A percentile compares a stretch with the other conserved stretches of the same genome.
These are phyloP conservation scores for Sturmia bella DNA, from an alignment of 2,888 invertebrate species.

Conservation along the genomic window DNA sequence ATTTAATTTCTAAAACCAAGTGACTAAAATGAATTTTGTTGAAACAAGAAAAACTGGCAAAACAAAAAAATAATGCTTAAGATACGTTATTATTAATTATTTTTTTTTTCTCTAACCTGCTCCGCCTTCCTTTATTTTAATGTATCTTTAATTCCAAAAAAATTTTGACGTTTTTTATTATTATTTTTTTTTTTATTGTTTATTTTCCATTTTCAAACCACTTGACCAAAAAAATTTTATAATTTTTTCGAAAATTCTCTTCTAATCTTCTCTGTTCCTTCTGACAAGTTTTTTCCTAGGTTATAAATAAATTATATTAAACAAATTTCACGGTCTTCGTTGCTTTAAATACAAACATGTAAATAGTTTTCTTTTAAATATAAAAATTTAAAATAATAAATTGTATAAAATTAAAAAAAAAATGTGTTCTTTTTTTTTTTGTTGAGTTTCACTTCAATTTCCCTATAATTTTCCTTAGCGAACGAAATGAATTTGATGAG, in stretches of 20 bases:
- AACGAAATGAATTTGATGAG: too few relatives aligned
- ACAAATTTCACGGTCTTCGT: conserved; percentile 67
- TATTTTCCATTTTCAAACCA: conserved; percentile 10
- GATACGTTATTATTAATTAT: conserved; percentile 41
- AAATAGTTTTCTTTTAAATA: conserved; percentile 73
- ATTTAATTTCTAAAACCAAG: conserved; percentile 47
- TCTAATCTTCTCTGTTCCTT: not conserved
- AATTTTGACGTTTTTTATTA: conserved; percentile 1
- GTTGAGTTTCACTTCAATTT: too few relatives aligned
- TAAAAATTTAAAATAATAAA: conserved; percentile 63
- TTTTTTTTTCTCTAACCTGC: conserved; percentile 2
- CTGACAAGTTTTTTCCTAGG: conserved; percentile 18
- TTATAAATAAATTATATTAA: conserved; percentile 39
- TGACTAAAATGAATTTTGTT: conserved; percentile 49
- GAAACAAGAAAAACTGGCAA: conserved; percentile 38
- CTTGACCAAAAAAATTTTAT: not conserved
- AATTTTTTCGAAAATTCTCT: not conserved
- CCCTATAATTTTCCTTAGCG: too few relatives aligned
- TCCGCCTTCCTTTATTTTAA: conserved; percentile 7
- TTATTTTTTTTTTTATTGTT: conserved; percentile 7
- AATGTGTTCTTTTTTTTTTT: conserved; percentile 12
- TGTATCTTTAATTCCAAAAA: conserved; percentile 7
- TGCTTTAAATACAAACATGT: conserved; percentile 71
- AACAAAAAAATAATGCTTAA: conserved; percentile 28
- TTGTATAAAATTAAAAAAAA: conserved; percentile 55